phyloP scores from a whole-genome alignment of 2,888 invertebrate species.

The Miltochrista miniata region DNA sequence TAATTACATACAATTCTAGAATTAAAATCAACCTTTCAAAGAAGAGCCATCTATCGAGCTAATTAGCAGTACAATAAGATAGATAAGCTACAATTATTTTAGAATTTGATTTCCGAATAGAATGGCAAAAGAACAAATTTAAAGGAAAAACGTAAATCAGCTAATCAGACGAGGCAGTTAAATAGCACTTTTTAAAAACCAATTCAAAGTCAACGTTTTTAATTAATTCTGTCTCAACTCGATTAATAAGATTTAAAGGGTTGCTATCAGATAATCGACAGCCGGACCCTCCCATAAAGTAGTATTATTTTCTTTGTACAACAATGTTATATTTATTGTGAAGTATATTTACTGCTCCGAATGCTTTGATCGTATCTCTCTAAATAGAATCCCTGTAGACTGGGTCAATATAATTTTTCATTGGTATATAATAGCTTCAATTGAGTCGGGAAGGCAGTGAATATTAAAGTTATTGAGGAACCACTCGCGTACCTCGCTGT shows the following conservation, averaged over 20 bases:
- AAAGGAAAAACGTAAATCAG: background rate
- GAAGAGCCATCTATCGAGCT: too few relatives aligned
- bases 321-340: slow-evolving; percentile 32
- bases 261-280: slow-evolving; percentile 50
- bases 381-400: slow-evolving; percentile 27
- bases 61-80: too few relatives aligned
- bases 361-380: slow-evolving; percentile 27
- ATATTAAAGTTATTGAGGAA: slow-evolving; percentile 9
- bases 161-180: background rate
- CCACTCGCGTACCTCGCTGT: background rate
- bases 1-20: too few relatives aligned
- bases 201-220: slow-evolving; percentile 49
- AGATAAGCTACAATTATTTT: too few relatives aligned
- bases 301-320: slow-evolving; percentile 25
- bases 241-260: slow-evolving; percentile 62
- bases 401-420: slow-evolving; percentile 18
- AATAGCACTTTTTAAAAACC: background rate
- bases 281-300: slow-evolving; percentile 27
- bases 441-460: slow-evolving; percentile 8
- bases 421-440: slow-evolving; percentile 10
- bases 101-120: too few relatives aligned
- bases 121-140: background rate
- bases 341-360: slow-evolving; percentile 26
- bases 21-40: too few relatives aligned
- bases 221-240: slow-evolving; percentile 57